These are phyloP conservation scores for Drosophila kanekoi DNA, from an alignment of 2,888 invertebrate species.

Conservation along the genomic window DNA sequence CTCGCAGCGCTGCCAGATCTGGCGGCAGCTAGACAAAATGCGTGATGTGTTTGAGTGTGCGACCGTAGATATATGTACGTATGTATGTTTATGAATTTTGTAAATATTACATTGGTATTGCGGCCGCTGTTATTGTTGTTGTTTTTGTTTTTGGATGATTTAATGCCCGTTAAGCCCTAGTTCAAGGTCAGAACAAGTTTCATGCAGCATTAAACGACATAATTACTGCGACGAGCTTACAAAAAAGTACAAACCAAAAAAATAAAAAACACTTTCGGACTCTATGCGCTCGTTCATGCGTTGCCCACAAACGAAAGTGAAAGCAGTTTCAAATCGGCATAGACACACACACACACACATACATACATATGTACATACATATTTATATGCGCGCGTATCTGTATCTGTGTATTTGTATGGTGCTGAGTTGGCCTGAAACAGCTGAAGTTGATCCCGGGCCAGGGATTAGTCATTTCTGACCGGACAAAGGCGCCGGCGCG, in stretches of 20 bases:
- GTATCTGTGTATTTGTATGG: slow-evolving; percentile 18
- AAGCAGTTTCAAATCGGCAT: slow-evolving; percentile 51
- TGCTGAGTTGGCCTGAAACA: slow-evolving; percentile 49
- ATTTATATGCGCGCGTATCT: slow-evolving; percentile 2
- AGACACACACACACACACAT: slow-evolving; percentile 40
- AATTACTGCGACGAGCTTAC: slow-evolving; percentile 52
- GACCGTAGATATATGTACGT: background rate
- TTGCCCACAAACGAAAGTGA: slow-evolving; percentile 68
- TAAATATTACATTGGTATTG: slow-evolving; percentile 21
- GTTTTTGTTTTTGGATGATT: slow-evolving; percentile 18
- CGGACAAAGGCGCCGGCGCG: slow-evolving; percentile 24
- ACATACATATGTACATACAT: background rate
- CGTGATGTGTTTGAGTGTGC: background rate
- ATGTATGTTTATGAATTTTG: slow-evolving; percentile 1
- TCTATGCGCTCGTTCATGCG: slow-evolving; percentile 53
- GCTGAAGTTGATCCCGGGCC: slow-evolving; percentile 31
- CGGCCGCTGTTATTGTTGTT: slow-evolving; percentile 11
- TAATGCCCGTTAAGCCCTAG: slow-evolving; percentile 39
- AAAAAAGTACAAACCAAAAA: slow-evolving; percentile 21
- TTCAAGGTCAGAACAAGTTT: slow-evolving; percentile 61
- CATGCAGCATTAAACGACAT: slow-evolving; percentile 66
- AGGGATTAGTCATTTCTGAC: slow-evolving; percentile 51
- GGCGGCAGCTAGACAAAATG: background rate
- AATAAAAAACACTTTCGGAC: slow-evolving; percentile 61
- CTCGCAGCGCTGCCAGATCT: slow-evolving; percentile 9